Conservation (phyloP, 2,797 vertebrate species). For the Hippopotamyrus pictus region DNA sequence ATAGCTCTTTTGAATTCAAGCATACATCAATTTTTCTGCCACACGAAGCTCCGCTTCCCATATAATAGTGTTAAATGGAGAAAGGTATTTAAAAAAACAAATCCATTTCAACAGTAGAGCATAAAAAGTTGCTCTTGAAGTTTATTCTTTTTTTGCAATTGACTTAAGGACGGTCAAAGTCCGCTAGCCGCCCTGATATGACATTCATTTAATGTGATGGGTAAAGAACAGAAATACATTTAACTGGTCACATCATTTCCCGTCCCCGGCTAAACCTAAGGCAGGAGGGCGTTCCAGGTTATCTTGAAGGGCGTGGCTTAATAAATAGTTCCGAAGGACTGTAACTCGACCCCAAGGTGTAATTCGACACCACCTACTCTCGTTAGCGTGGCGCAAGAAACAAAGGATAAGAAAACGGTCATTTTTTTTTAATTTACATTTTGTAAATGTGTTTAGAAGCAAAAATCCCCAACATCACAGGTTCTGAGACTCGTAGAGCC, state of each 20-base stretch:
- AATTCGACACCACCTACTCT: conserved; percentile 18
- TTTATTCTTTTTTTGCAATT: not conserved
- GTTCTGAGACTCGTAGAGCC: not conserved
- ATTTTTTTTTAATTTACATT: not conserved
- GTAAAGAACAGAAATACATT: not conserved
- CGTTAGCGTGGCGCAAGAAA: not conserved
- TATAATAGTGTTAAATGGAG: not conserved
- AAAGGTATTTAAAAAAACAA: not conserved
- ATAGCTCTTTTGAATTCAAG: not conserved
- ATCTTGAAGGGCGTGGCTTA: conserved; percentile 14
- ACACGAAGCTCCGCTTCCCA: not conserved
- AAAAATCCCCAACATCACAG: not conserved
- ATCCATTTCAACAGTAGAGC: not conserved
- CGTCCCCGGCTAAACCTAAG: conserved; percentile 13
- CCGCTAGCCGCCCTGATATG: not conserved
- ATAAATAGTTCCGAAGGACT: conserved; percentile 18
- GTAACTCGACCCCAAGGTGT: not conserved
- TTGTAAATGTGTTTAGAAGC: not conserved
- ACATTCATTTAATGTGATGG: not conserved
- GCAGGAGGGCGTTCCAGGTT: conserved; percentile 34
- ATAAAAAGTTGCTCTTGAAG: not conserved
- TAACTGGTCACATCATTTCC: conserved; percentile 4
- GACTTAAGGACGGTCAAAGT: not conserved
- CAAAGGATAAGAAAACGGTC: conserved; percentile 18
- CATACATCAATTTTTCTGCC: not conserved